Base-by-base conservation (phyloP, 2,113 vertebrate genomes). In the Lycaon pictus region DNA sequence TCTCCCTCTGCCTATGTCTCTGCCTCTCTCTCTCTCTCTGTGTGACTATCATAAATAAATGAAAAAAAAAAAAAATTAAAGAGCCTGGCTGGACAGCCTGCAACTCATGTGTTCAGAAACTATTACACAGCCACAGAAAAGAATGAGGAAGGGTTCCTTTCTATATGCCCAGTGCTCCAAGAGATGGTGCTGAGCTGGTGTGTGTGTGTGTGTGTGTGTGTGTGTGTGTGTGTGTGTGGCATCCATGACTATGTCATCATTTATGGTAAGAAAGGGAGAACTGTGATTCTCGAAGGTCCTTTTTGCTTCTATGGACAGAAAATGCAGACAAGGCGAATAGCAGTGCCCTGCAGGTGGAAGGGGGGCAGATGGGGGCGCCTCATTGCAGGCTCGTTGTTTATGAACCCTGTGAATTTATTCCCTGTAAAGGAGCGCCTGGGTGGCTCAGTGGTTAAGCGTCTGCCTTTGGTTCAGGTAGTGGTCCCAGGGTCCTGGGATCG, bases 321-420 rank as follows among this genome's bases (percentile, higher is more conserved):
- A 74, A 60, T 1, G 29, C 27, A 37, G 76, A 37, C 29, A 32
- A 43, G 25, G 71, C 63, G 11, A 62, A 60, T 2, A 15, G 37
- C 12, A 58, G 20, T 13, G 32, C 13, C 84, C 48, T 9, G 20
- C 1, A 7, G 23, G 37, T 32, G 12, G 7, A 6, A 77, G 16
- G 53, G 15, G 15, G 55, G 27, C 5, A 55, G 58, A 22, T 0
- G 2, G 0, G 4, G 69, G 9, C 0, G 0, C 23, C 22, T 37
- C 71, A 51, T 23, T 1, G 17, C 51, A 23, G 0, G 1, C 22
- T 83, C 10, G 7, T 7, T 16, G 25, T 67, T 82, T 32, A 35
- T 1, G 7, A 74, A 15, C 13, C 19, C 29, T 37, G 3, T 5
- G 77, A 60, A 43, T 43, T 7, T 4, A 69, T 4, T 69, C 56